Evolutionary conservation across 2,888 invertebrate genomes (phyloP), one percentile per base, ranked within the genome.

Genomic region (Tachina lurida): DNA sequence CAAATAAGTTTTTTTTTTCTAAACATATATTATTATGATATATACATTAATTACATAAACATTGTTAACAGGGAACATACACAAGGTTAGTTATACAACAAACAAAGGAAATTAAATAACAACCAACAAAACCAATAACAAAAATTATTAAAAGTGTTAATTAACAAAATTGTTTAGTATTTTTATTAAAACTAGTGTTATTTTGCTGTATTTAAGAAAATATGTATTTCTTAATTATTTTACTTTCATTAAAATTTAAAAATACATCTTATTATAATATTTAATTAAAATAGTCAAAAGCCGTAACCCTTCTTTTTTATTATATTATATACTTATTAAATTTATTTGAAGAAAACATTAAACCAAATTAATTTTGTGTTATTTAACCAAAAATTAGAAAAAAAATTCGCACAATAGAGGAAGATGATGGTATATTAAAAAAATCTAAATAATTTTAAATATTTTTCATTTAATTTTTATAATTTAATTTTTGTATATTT

Each of bases 1-100:
- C 91, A 91, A 91, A 90, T 90, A 87, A 71, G 75, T 83, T 74
- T 77, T 41, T 60, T 77, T 39, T 41, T 60, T 78, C 41, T 67
- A 49, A 22, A 62, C 22, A 74, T 62, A 19, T 62, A 54, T 39
- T 63, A 74, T 76, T 67, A 74, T 79, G 67, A 71, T 71, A 82
- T 43, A 84, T 70, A 76, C 58, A 63, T 31, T 62, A 80, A 63
- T 9, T 73, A 52, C n/a, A 68, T 60, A 41, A 68, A 79, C 73
- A 78, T 56, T 75, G 71, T 65, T 65, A 68, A 39, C 75, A 75
- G 45, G 71, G 39, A 70, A 52, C 31, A 43, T 47, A 68, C 22
- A 81, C 39, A 82, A 58, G 17, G 56, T 71, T 79, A 74, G 74
- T 58, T 68, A 77, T 67, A 65, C 22, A 60, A 58, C 9, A 62